Evolutionary conservation across 2,797 vertebrate genomes (phyloP), one percentile per base, ranked within the genome.

Genomic region (Spatula versicolor): DNA sequence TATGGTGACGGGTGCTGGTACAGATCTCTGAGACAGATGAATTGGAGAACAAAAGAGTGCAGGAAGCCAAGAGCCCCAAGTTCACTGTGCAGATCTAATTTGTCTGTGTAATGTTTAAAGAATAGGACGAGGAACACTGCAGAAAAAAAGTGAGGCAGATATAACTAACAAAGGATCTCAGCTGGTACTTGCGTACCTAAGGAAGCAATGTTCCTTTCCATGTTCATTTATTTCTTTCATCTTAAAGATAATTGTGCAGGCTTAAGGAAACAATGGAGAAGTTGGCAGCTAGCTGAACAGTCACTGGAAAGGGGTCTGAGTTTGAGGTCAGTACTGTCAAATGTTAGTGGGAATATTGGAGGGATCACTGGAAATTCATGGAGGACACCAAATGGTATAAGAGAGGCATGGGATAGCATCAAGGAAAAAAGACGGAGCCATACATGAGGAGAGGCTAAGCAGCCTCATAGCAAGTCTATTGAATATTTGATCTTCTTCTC

Each of bases 1-100:
- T 96, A 97, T 97, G 96, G 97, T 86, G 96, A 97, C 43, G 45
- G 35, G 72, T 83, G 77, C 96, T 94, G 93, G 26, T 92, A 73
- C 87, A 96, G 96, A 93, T 90, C 91, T 96, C 92, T 64, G 79
- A 96, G 92, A 77, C 77, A 88, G 94, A 94, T 41, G 79, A 96
- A 83, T 74, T 72, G 88, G 69, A 93, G 94, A 97, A 97, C 83
- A 97, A 97, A 97, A 95, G 92, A 71, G 46, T 3, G 0, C 90
- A 95, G 77, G 86, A 95, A 96, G 81, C 91, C 0, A 4, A 91
- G 56, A 91, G 77, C 83, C 84, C 9, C 6, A 79, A 96, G 93
- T 95, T 96, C 87, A 82, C 69, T 33, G 71, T 83, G 79, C 76
- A 89, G 88, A 94, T 91, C 78, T 96, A 66, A 91, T 94, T 95